These are phyloP conservation scores for Brotula barbata DNA, from an alignment of 2,797 vertebrate genomes.

Conservation along the genomic window DNA sequence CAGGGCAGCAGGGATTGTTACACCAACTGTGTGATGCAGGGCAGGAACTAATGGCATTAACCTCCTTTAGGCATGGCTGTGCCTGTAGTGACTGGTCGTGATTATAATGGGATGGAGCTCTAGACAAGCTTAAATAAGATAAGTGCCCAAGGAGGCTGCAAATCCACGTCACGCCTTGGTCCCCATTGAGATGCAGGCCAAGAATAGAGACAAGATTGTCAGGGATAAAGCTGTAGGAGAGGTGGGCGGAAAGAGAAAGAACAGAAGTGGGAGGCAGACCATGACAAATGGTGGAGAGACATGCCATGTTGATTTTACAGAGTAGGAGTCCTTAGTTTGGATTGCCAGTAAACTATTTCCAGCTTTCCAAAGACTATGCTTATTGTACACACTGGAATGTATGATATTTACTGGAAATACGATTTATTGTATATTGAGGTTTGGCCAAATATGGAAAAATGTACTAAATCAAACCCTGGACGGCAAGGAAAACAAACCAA, in stretches of 20 bases:
- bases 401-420: neutral
- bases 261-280: constrained; percentile 54
- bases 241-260: constrained; percentile 52
- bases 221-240: constrained; percentile 64
- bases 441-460: constrained; percentile 13
- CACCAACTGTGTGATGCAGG: constrained; percentile 31
- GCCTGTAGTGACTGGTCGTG: constrained; percentile 36
- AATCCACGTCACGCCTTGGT: constrained; percentile 61
- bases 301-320: constrained; percentile 42
- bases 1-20: constrained; percentile 37
- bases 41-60: constrained; percentile 60
- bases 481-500: constrained; percentile 38
- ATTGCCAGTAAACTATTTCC: constrained; percentile 6
- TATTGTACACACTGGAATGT: neutral
- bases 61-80: constrained; percentile 42
- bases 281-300: constrained; percentile 51
- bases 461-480: constrained; percentile 21
- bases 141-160: constrained; percentile 56
- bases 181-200: constrained; percentile 58
- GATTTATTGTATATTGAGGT: no score
- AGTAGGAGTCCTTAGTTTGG: constrained; percentile 28
- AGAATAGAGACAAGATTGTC: constrained; percentile 72
- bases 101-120: constrained; percentile 57
- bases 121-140: constrained; percentile 70
- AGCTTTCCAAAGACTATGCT: constrained; percentile 1